Evolutionary conservation across 2,113 vertebrate species (phyloP).

Genomic region (Nycticebus coucang): DNA sequence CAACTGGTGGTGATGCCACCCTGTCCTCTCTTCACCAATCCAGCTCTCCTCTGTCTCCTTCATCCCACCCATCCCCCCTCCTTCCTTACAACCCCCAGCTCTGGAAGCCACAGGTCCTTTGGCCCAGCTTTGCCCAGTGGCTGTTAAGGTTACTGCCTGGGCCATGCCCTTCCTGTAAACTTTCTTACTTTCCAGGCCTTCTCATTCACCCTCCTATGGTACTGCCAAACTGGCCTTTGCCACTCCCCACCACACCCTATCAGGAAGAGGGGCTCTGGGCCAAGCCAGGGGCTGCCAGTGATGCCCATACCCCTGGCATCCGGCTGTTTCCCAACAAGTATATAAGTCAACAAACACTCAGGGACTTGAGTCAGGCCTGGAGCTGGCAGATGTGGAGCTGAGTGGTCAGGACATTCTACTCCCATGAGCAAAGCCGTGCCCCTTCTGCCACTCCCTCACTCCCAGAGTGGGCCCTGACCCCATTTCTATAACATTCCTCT

Average conservation of each 20-base stretch:
- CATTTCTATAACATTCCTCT: background rate
- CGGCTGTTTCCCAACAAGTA: conserved; percentile 49
- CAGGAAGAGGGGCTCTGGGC: conserved; percentile 35
- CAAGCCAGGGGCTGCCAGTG: conserved; percentile 51
- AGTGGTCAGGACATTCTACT: background rate
- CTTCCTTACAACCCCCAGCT: background rate
- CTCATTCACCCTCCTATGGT: background rate
- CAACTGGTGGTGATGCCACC: background rate
- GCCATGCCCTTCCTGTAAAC: background rate
- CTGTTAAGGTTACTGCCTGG: background rate
- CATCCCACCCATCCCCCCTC: background rate
- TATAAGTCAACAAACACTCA: conserved; percentile 59
- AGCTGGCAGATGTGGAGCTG: background rate
- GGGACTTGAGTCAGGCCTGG: conserved; percentile 6
- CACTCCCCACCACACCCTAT: background rate
- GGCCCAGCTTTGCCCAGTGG: background rate
- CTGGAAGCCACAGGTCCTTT: background rate
- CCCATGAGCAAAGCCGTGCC: background rate
- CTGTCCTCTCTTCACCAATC: background rate
- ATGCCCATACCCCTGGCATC: conserved; percentile 40
- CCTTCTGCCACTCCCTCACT: background rate
- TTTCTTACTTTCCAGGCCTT: background rate
- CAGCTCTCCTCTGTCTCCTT: background rate
- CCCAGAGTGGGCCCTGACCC: background rate
- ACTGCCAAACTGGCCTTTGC: conserved; percentile 11